These are phyloP conservation scores for Sturmia bella DNA, from an alignment of 2,888 invertebrate species.

Conservation along the genomic window DNA sequence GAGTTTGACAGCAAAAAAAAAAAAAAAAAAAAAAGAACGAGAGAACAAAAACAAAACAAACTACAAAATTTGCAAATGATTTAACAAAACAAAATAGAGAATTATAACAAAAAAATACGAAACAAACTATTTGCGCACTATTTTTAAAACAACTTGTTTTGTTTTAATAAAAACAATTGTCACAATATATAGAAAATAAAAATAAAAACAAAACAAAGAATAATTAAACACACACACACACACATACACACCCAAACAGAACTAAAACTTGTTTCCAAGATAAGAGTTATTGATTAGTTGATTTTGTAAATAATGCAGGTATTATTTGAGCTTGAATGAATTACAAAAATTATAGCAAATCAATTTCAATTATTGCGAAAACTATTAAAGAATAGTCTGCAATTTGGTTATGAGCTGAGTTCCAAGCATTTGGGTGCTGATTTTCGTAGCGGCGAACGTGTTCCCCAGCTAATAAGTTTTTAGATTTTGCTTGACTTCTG, in stretches of 20 bases:
- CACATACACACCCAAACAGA: constrained; percentile 2
- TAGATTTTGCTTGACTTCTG: too few relatives aligned
- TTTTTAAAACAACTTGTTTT: constrained; percentile 76
- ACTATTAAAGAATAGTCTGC: too few relatives aligned
- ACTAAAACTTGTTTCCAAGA: constrained; percentile 13
- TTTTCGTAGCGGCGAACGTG: too few relatives aligned
- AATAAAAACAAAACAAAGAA: constrained; percentile 29
- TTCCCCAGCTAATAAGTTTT: too few relatives aligned
- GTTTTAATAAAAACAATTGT: constrained; percentile 33
- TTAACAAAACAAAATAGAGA: constrained; percentile 13
- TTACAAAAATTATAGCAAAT: too few relatives aligned
- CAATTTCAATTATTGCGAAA: too few relatives aligned
- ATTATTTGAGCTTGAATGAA: too few relatives aligned
- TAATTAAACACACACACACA: constrained; percentile 23
- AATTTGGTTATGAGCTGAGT: too few relatives aligned
- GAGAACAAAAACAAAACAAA: constrained; percentile 36
- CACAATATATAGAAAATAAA: constrained; percentile 11
- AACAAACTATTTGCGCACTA: constrained; percentile 77
- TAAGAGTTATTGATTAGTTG: background rate
- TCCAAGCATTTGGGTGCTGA: too few relatives aligned
- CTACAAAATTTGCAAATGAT: constrained; percentile 22
- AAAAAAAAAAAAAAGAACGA: constrained; percentile 12
- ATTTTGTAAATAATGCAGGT: too few relatives aligned
- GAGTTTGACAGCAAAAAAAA: background rate
- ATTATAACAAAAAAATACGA: constrained; percentile 22